Base-by-base conservation (phyloP, 2,888 invertebrate species). In the Laspeyria flexula region DNA sequence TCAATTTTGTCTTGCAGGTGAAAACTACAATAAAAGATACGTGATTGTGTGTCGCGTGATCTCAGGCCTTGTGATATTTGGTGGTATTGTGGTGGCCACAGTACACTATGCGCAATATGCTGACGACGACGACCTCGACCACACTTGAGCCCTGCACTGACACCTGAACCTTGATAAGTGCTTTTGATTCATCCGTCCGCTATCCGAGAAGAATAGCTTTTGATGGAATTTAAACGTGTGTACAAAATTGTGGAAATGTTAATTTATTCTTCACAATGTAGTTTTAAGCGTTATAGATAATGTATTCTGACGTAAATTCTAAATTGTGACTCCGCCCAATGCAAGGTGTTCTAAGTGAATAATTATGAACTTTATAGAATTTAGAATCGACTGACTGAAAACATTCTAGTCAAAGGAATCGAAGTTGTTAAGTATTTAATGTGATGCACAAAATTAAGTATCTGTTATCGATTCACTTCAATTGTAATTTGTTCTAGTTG, bases 1-100 rank as follows among this genome's bases (percentile, higher is more conserved):
- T n/a, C n/a, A n/a, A n/a, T 11, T 13, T 31, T 67, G 44, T 30
- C 13, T 77, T 78, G 0, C 73, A 90, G 90, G 90, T 56, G 90
- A 90, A 61, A 85, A 89, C 65, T 70, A 72, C 7, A 71, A 66
- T 1, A 81, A 78, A 37, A 59, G 53, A 0, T 58, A 65, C 46
- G 72, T 88, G 11, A 46, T 76, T 47, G 61, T 66, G 43, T 66
- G 71, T 34, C 83, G 88, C 18, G 54, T 79, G 47, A 40, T 75
- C 10, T 90, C 92, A 0, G 75, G 51, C 3, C 45, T 77, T 1
- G 21, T 78, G 1, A 66, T 92, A 30, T 30, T 64, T 13, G 58
- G 55, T 0, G 86, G 81, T 5, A 53, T 65, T 9, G 46, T 70
- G 18, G 54, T 72, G 0, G 79, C 83, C 1, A 47, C 50, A 2